Evolutionary conservation across 37 sponge, comb jelly and placozoan species (phyloP).

Genomic region (Crambe crambe): DNA sequence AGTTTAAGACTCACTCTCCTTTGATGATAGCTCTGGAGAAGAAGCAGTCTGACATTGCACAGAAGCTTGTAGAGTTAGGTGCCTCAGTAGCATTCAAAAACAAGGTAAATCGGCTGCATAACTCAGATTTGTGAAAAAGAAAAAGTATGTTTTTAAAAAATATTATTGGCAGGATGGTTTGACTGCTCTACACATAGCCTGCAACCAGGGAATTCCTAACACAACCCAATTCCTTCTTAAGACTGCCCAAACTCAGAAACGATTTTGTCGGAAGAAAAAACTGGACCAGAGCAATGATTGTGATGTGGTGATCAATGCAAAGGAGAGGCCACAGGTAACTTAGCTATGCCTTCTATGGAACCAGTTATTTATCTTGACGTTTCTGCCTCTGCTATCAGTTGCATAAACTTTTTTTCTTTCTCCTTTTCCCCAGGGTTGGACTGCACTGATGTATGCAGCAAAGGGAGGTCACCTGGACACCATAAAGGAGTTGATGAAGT

Average conservation of each 20-base stretch:
- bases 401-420: no score
- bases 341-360: no score
- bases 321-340: no score
- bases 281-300: neutral
- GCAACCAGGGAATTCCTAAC: slow-evolving; percentile 47
- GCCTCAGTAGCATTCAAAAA: slow-evolving; percentile 10
- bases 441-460: slow-evolving; percentile 40
- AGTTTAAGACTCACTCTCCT: slow-evolving; percentile 16
- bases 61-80: slow-evolving; percentile 16
- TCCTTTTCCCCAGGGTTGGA: no score
- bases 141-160: no score
- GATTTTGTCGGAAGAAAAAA: neutral
- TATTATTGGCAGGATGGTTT: slow-evolving; percentile 28
- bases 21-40: slow-evolving; percentile 32
- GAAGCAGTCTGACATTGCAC: neutral
- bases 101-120: neutral
- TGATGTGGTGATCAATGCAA: neutral
- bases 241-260: neutral
- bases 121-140: no score
- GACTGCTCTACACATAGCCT: slow-evolving; percentile 69
- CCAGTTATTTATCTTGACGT: no score
- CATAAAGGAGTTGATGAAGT: neutral
- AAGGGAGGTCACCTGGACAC: slow-evolving; percentile 15
- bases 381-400: no score
- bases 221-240: slow-evolving; percentile 45